Conservation (phyloP, 2,113 vertebrate species). For the Cervus canadensis region DNA sequence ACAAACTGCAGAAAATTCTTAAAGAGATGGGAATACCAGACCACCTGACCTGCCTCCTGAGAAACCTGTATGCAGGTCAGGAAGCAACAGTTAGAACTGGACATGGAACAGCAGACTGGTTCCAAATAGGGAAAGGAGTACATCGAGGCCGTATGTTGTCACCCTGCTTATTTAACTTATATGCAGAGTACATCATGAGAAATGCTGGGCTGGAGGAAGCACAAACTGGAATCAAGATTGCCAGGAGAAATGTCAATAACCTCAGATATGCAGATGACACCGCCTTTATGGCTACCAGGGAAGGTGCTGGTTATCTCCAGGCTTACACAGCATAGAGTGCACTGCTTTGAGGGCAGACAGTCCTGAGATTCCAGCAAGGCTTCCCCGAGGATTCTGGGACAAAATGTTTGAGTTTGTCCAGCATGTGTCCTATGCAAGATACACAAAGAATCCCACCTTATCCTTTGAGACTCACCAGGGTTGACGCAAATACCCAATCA, state of each 20-base stretch:
- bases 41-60: neutral
- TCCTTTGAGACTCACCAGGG: neutral
- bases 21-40: neutral
- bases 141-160: neutral
- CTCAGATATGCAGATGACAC: neutral
- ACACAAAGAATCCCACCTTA: neutral
- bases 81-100: neutral
- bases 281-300: neutral
- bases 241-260: neutral
- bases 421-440: rapidly evolving
- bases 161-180: neutral
- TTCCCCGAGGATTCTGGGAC: neutral
- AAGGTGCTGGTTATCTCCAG: neutral
- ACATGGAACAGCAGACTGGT: neutral
- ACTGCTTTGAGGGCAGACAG: neutral
- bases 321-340: neutral
- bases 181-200: neutral
- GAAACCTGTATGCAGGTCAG: neutral
- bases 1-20: neutral
- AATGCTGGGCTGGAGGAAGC: neutral
- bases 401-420: neutral
- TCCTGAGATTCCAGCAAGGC: neutral
- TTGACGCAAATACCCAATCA: neutral
- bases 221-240: neutral
- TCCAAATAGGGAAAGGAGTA: neutral